phyloP scores from a whole-genome alignment of 2,113 vertebrate genomes.

The Dasyurus viverrinus region DNA sequence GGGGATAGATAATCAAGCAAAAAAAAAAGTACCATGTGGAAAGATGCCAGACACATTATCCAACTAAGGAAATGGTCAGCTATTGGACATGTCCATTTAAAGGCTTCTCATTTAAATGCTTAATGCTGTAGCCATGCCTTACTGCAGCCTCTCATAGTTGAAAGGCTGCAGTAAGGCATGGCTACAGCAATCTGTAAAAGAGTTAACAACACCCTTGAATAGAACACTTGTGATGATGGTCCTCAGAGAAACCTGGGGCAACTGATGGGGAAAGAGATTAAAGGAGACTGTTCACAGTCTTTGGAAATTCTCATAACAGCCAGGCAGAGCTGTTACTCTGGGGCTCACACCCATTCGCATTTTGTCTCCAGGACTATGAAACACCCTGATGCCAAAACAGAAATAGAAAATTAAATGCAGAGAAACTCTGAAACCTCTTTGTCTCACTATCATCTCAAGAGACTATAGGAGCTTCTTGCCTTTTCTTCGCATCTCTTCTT shows the following conservation, averaged over 20 bases:
- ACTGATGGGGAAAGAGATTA: not conserved
- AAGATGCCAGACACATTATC: not conserved
- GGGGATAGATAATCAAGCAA: not conserved
- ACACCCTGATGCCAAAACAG: not conserved
- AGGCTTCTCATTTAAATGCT: not conserved
- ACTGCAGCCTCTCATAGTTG: too few relatives aligned
- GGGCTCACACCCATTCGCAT: not conserved
- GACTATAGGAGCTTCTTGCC: not conserved
- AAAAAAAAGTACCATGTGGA: not conserved
- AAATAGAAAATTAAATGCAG: not conserved
- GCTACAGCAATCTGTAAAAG: not conserved
- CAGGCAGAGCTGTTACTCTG: not conserved
- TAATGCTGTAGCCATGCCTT: too few relatives aligned
- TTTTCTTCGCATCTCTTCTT: not conserved
- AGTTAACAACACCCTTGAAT: not conserved
- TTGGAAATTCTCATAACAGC: not conserved
- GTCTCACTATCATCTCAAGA: not conserved
- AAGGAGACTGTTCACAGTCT: not conserved
- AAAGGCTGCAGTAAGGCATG: not conserved
- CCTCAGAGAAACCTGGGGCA: not conserved
- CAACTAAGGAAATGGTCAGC: not conserved
- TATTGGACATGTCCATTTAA: not conserved
- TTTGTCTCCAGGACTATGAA: not conserved
- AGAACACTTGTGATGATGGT: not conserved
- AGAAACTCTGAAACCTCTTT: not conserved